These are phyloP conservation scores for Cyanistes caeruleus DNA, from an alignment of 2,113 vertebrate genomes.

Conservation along the genomic window DNA sequence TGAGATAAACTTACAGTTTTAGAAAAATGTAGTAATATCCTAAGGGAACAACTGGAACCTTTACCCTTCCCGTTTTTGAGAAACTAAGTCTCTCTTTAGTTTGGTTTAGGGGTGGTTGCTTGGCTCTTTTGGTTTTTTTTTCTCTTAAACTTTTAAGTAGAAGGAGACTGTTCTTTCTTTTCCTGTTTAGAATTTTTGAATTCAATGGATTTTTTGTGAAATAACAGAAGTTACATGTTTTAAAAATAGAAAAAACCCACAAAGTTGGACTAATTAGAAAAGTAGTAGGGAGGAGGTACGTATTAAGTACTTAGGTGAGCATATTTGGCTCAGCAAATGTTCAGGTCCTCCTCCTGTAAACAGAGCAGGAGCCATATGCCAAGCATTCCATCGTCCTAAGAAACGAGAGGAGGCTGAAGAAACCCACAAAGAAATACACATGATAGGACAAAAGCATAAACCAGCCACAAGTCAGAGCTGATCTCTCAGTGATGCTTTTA, in stretches of 20 bases:
- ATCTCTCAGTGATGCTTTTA: background rate
- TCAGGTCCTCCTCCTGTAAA: background rate
- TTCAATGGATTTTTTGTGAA: background rate
- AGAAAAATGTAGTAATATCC: background rate
- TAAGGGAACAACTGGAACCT: background rate
- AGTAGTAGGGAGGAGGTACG: background rate
- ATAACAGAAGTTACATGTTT: background rate
- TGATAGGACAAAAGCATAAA: background rate
- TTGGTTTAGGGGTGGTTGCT: background rate
- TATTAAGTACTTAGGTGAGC: constrained; percentile 29
- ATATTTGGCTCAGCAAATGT: constrained; percentile 35
- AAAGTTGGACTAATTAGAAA: background rate
- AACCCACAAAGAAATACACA: background rate
- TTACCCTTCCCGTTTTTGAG: background rate
- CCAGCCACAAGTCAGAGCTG: background rate
- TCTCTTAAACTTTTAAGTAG: background rate
- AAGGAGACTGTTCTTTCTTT: background rate
- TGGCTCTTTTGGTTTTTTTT: background rate
- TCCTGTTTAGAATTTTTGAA: background rate
- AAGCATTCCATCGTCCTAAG: background rate
- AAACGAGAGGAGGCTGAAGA: background rate
- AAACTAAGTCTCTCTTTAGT: background rate
- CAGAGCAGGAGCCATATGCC: background rate
- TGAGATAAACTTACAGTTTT: background rate
- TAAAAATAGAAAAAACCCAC: background rate